Evolutionary conservation across 2,113 vertebrate species (phyloP), one percentile per base, ranked within the genome.

Genomic region (Tichodroma muraria): DNA sequence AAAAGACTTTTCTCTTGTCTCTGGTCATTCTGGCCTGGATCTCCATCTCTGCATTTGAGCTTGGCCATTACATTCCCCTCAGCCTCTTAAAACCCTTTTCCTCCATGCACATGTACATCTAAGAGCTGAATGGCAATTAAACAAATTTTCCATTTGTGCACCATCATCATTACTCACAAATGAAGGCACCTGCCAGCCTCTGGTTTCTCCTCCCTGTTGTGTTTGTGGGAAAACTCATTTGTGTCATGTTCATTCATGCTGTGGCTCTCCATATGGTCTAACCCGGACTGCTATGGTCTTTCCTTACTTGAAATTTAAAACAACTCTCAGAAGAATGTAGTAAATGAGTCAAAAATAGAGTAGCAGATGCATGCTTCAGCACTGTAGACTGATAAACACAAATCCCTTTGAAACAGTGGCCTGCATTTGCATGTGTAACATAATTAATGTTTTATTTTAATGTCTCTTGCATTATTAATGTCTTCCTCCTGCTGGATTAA

Each of bases 31-130:
- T 50, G 31, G 13, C 5, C 38, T 53, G 23, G 33, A 15, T 33
- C 15, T 77, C 45, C 42, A 10, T 14, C 21, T 69, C 28, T 38
- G 11, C 30, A 2, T 44, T 28, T 60, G 30, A 52, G 45, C 44
- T 42, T 13, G 53, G 42, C 8, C 9, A 3, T 52, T 65, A 15
- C 6, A 2, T 52, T 30, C 20, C 31, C 28, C 5, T 72, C 31
- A 37, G 1, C 37, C 23, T 81, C 53, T 61, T 50, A 44, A 83
- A 79, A 49, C 31, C 56, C 7, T 75, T 59, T 61, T 44, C 28
- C 20, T 53, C 17, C 17, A 2, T 28, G 11, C 22, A 21, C 14
- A 24, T 0, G 0, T 52, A n/a, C 10, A 0, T 11, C 11, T 31
- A 20, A 10, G 56, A 77, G 54, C 33, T 31, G 59, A 42, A 30